Base-by-base conservation (phyloP, 2,797 vertebrate genomes). In the Scolopax rusticola region DNA sequence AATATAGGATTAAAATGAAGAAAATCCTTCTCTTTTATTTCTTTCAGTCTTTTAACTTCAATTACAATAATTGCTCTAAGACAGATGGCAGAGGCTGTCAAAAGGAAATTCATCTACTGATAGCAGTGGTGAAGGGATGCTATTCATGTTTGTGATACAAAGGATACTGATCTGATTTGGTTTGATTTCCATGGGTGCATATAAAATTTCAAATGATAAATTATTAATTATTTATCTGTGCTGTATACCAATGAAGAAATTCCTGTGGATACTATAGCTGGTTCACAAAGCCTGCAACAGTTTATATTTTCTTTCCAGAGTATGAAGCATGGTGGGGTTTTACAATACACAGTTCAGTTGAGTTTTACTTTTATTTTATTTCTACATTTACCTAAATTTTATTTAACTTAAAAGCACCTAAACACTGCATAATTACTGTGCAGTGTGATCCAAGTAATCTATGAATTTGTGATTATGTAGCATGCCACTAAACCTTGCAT, bases 401-500 rank as follows among this genome's bases (percentile, higher is more conserved):
- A 13, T 67, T 59, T 16, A 54, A 33, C 7, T 78, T 89, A 80
- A 91, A 83, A 94, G 65, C 64, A 57, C 63, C 79, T 83, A 79
- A 89, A 61, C 50, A 78, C 63, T 91, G 85, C 57, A 65, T 78
- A 96, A 95, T 95, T 96, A 74, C 84, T 77, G 59, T 77, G 90
- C 68, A 94, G 76, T 88, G 80, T 95, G 80, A 64, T 41, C 81
- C 60, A 75, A 53, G 18, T 9, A 63, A 70, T 36, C 27, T 33
- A 9, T 45, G 11, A 64, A 59, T 63, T 30, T 28, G 4, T 61
- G 63, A 28, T 59, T 76, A 12, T 36, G 32, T n/a, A 79, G 91
- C 69, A 95, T 91, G 89, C 67, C 89, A 94, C 65, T 82, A 95
- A 77, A 90, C 9, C 65, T 89, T 90, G 78, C 53, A 64, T 92